Percentiles rank a stretch among this genome's conserved stretches.
Evolutionary conservation across 2,797 vertebrate species (phyloP).

Genomic region (Brachyrhaphis roseni): DNA sequence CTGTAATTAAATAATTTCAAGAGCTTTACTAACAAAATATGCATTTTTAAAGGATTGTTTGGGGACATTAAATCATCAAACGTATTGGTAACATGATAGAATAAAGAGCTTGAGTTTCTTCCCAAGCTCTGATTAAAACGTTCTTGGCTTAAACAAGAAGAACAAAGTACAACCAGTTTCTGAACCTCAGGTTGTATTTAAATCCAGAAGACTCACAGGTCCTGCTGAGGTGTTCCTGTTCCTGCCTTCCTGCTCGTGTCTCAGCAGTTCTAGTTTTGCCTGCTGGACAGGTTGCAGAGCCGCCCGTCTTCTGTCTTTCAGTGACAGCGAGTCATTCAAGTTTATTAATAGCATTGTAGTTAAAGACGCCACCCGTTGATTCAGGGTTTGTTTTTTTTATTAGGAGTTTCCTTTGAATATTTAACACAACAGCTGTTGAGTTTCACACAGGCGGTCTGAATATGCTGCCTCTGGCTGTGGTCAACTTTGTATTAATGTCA

Average conservation of each 20-base stretch:
- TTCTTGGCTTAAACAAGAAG: background rate
- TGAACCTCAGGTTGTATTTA: slow-evolving; percentile 10
- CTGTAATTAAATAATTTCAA: background rate
- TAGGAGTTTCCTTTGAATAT: background rate
- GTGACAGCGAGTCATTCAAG: background rate
- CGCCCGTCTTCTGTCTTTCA: slow-evolving; percentile 7
- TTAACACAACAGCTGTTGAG: background rate
- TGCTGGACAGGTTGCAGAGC: slow-evolving; percentile 46
- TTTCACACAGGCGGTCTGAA: background rate
- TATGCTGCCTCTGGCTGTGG: background rate
- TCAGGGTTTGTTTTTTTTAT: slow-evolving; percentile 3
- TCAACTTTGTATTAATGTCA: slow-evolving; percentile 7
- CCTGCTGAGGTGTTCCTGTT: background rate
- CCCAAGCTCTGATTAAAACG: background rate
- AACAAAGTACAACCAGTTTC: slow-evolving; percentile 2
- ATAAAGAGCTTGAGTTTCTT: background rate
- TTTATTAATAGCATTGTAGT: slow-evolving; percentile 8
- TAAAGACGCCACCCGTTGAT: background rate
- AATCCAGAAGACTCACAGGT: slow-evolving; percentile 1
- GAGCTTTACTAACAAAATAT: background rate
- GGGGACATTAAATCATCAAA: background rate
- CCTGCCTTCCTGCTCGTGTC: slow-evolving; percentile 20
- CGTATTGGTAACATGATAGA: background rate
- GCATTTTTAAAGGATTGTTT: background rate
- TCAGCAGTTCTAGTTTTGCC: slow-evolving; percentile 49